Evolutionary conservation across 2,888 invertebrate species (phyloP), one percentile per base, ranked within the genome.

Genomic region (Imbricaverruca yamaguchii): DNA sequence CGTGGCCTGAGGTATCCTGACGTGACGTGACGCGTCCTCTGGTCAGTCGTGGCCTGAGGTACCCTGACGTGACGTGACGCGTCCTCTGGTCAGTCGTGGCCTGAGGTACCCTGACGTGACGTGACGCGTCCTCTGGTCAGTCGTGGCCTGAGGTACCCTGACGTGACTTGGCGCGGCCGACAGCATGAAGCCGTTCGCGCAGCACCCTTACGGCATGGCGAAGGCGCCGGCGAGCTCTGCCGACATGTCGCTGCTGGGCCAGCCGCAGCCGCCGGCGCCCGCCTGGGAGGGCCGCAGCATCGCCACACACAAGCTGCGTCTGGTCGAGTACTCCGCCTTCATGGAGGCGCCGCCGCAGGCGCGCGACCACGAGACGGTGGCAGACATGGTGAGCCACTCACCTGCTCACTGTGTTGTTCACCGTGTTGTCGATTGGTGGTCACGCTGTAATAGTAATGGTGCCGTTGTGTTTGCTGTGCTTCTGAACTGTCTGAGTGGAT

Each of bases 281-380:
- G 94, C 94, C 4, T 96, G 95, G 95, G 95, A 97, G 89, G 97
- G 97, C 80, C 90, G 97, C 86, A 96, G 96, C 86, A 98, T 98
- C 87, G 96, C 97, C 85, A 98, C 98, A 84, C 96, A 97, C 88
- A 97, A 97, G 89, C 91, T 99, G 84, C 91, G 97, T 86, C 93
- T 99, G 85, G 95, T 97, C 82, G 98, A 98, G 89, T 98, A 99
- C 90, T 96, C 97, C 84, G 98, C 97, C 85, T 99, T 97, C 89
- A 94, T 99, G 90, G 98, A 99, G 89, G 94, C 95, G 87, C 95
- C 85, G 55, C 55, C 74, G 23, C 74, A 74, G 25, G 3, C 65
- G 13, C 80, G 56, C 23, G 81, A 77, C 15, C 23, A 57, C 57
- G 25, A 25, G 81, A 18, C 78, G 8, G 78, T 39, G 13, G 67